Evolutionary conservation across 2,888 invertebrate genomes (phyloP), one percentile per base, ranked within the genome.

Genomic region (Nebria brevicollis): DNA sequence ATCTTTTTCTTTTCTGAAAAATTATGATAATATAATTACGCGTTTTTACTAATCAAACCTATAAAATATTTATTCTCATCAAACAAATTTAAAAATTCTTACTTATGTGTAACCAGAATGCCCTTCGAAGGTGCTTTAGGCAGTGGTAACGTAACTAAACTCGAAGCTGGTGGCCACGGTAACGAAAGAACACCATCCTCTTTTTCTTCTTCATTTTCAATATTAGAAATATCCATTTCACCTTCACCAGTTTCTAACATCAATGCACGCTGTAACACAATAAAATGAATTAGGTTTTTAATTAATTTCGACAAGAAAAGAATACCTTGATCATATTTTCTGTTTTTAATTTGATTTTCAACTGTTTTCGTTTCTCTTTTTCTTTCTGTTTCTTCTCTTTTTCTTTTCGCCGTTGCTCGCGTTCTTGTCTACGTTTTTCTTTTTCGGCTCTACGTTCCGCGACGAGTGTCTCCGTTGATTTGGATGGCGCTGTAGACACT

Each of bases 91-190:
- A 11, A 54, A 54, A 54, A 77, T 77, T 72, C 81, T 80, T 85
- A 90, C 91, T 90, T 90, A 41, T 91, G 89, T 54, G 90, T 89
- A 43, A 92, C 88, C 66, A 93, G 88, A 82, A 93, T 93, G 76
- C 93, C 92, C 84, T 91, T 91, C 15, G 90, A 89, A 11, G 91
- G 90, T 1, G 90, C 88, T 72, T 90, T 91, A 13, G 89, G 89
- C 15, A 89, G 84, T 3, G 85, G 84, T 81, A 82, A 82, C 13
- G 84, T 82, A 7, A 86, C 83, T 6, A 86, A 80, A 34, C 86
- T 77, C 7, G 86, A 84, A n/a, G 84, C 77, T n/a, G 88, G 87
- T n/a, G 88, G 87, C 88, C 88, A 88, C 78, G 42, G 83, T 81
- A 25, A 84, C 83, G 25, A 77, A 26, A 72, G 42, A 42, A 84